Percentiles rank a stretch among this genome's conserved stretches.
Evolutionary conservation across 2,797 vertebrate genomes (phyloP).

Genomic region (Pelodytes ibericus): DNA sequence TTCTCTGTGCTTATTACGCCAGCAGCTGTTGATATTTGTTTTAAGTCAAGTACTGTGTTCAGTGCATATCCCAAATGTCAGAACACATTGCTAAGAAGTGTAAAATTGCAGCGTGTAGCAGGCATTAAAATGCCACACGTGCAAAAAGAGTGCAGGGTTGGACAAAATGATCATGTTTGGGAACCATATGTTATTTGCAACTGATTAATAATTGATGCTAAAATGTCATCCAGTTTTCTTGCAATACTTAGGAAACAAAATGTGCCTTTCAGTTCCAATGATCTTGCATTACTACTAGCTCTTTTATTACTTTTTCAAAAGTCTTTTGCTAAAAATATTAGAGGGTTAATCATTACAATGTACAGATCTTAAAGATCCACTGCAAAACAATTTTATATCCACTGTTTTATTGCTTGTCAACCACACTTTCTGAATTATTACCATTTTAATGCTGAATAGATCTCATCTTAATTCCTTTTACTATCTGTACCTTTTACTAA

Average conservation of each 20-base stretch:
- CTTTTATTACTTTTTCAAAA: no score
- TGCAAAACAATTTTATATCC: no score
- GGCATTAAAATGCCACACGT: constrained; percentile 3
- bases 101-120: constrained; percentile 23
- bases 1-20: not conserved
- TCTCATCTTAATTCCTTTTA: no score
- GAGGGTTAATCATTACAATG: no score
- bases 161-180: not conserved
- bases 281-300: not conserved
- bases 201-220: constrained; percentile 5
- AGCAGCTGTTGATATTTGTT: constrained; percentile 43
- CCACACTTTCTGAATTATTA: no score
- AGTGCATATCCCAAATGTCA: constrained; percentile 40
- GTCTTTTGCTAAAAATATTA: no score
- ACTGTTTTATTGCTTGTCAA: no score
- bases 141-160: not conserved
- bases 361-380: no score
- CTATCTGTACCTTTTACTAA: no score
- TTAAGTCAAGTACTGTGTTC: not conserved
- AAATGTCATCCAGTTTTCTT: not conserved
- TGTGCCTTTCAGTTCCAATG: not conserved
- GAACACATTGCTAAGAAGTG: not conserved
- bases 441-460: no score
- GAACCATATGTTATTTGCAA: not conserved
- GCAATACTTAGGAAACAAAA: not conserved